Conservation (phyloP, 2,888 invertebrate genomes). For the Tillus elongatus region DNA sequence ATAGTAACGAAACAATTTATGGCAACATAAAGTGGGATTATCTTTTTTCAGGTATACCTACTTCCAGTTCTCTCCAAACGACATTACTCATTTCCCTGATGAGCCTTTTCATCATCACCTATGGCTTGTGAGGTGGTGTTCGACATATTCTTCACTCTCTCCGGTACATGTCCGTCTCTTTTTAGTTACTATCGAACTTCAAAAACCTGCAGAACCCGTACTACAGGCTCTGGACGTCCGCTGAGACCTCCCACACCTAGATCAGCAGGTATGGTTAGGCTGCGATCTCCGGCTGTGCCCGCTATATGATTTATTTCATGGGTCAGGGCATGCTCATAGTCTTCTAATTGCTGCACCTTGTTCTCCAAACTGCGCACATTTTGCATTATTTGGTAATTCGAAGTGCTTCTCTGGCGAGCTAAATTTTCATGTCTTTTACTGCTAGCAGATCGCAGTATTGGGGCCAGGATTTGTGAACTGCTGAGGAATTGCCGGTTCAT, state of each 20-base stretch:
- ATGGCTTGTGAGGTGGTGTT: conserved; percentile 49
- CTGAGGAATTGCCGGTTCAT: conserved; percentile 51
- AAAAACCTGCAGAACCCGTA: conserved; percentile 74
- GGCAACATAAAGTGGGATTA: too few species aligned
- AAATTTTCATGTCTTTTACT: conserved; percentile 45
- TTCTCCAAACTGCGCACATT: conserved; percentile 86
- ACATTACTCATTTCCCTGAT: conserved; percentile 94
- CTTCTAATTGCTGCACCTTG: conserved; percentile 73
- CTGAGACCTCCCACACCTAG: conserved; percentile 42
- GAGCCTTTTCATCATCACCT: conserved; percentile 83
- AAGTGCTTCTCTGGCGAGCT: conserved; percentile 47
- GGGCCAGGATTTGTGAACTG: conserved; percentile 33
- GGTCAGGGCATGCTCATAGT: conserved; percentile 59
- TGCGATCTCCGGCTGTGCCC: conserved; percentile 40
- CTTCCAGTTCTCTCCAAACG: too few species aligned
- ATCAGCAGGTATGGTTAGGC: conserved; percentile 34
- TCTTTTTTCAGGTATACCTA: too few species aligned
- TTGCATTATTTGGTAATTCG: conserved; percentile 79
- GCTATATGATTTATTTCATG: conserved; percentile 44
- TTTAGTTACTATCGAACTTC: conserved; percentile 84
- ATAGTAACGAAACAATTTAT: too few species aligned
- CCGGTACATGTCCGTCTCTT: conserved; percentile 47
- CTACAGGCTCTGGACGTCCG: conserved; percentile 82
- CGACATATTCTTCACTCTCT: too few species aligned
- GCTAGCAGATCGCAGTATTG: conserved; percentile 39